These are phyloP conservation scores for Cottus gobio DNA, from an alignment of 2,113 vertebrate genomes.

Conservation along the genomic window DNA sequence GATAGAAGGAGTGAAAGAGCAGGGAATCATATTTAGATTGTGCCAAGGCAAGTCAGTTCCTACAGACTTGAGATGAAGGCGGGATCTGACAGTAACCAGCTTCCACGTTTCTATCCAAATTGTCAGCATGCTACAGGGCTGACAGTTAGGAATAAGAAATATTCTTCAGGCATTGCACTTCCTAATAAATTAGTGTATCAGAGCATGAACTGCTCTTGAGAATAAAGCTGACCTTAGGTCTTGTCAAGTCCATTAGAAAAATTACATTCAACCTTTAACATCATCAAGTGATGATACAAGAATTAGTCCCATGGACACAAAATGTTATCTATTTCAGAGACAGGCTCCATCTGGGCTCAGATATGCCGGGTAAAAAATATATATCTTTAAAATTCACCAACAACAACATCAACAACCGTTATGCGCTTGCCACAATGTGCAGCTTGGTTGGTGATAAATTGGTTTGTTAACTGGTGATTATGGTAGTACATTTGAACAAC, in stretches of 20 bases:
- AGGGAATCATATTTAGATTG: background rate
- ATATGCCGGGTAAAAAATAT: background rate
- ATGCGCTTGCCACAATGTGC: background rate
- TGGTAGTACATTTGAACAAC: background rate
- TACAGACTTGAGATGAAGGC: conserved; percentile 24
- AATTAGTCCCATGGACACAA: background rate
- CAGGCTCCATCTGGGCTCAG: background rate
- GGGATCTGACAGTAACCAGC: conserved; percentile 39
- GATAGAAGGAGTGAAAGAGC: background rate
- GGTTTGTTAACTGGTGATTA: conserved; percentile 21
- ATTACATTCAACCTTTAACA: conserved; percentile 50
- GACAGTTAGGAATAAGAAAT: conserved; percentile 24
- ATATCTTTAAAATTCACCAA: background rate
- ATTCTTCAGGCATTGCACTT: conserved; percentile 17
- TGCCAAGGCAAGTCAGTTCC: conserved; percentile 8
- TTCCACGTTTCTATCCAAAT: conserved; percentile 31
- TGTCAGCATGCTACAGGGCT: conserved; percentile 20
- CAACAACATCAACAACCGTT: background rate
- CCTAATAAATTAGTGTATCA: conserved; percentile 32
- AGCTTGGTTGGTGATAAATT: conserved; percentile 11
- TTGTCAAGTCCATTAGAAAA: conserved; percentile 42
- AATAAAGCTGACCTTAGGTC: conserved; percentile 37
- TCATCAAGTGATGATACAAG: background rate
- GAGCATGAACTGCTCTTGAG: conserved; percentile 19
- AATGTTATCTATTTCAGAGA: background rate